Conservation (phyloP, 1,140 invertebrate genomes). For the Laupala kohalensis region DNA sequence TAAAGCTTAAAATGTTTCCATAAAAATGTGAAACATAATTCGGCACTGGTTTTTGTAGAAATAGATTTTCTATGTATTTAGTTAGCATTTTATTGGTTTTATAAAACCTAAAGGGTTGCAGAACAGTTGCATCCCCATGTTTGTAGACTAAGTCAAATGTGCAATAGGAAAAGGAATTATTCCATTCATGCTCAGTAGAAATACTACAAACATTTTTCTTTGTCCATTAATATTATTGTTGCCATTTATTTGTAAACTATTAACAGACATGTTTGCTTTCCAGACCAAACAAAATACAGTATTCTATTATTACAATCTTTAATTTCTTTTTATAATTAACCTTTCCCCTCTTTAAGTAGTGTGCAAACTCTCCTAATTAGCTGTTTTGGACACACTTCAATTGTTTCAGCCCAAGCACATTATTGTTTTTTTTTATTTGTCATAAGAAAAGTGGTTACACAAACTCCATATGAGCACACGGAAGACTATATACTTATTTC, state of each 20-base stretch:
- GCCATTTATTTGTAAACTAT: not conserved
- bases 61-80: not conserved
- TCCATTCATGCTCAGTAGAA: not conserved
- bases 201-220: not conserved
- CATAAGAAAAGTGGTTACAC: no score
- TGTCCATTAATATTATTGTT: not conserved
- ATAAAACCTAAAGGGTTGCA: not conserved
- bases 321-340: not conserved
- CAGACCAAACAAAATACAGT: not conserved
- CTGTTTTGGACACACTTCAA: no score
- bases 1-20: not conserved
- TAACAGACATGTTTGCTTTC: not conserved
- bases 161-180: not conserved
- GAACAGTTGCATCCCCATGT: not conserved
- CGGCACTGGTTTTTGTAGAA: not conserved
- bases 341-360: not conserved
- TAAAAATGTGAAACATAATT: not conserved
- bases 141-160: constrained; percentile 2
- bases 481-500: no score
- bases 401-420: no score
- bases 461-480: no score
- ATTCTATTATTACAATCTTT: not conserved
- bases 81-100: not conserved
- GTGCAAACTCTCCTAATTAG: no score
- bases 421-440: no score